Conservation (phyloP, 2,113 vertebrate species). For the Spizaetus ornatus region DNA sequence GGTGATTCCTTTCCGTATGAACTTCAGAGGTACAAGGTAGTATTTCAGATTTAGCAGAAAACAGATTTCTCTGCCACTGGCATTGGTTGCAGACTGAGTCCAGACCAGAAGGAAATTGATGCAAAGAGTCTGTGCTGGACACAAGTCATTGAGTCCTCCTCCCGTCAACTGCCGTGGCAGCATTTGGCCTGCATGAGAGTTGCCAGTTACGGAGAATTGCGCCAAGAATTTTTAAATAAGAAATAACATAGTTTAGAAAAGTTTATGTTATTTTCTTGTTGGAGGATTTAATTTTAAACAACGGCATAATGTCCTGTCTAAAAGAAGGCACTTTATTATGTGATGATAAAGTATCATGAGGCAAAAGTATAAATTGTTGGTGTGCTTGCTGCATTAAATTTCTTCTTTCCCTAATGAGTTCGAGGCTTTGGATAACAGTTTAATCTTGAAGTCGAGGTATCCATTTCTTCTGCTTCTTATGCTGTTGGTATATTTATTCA, state of each 20-base stretch:
- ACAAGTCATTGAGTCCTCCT: not conserved
- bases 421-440: not conserved
- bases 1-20: not conserved
- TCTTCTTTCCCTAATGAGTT: not conserved
- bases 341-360: not conserved
- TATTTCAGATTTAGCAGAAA: not conserved
- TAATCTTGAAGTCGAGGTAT: not conserved
- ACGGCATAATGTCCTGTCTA: not conserved
- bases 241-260: not conserved
- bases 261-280: not conserved
- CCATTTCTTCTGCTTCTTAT: not conserved
- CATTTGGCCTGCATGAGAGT: not conserved
- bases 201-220: not conserved
- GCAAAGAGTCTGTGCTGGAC: not conserved
- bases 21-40: not conserved
- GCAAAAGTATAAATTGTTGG: not conserved
- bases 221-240: not conserved
- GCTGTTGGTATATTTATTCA: not conserved
- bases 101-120: not conserved
- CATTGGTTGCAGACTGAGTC: not conserved
- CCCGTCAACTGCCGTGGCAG: not conserved
- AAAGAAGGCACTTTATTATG: not conserved
- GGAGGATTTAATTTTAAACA: conserved; percentile 12
- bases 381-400: not conserved
- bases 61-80: not conserved